Conservation (phyloP, 2,113 vertebrate species). For the Lethenteron reissneri region DNA sequence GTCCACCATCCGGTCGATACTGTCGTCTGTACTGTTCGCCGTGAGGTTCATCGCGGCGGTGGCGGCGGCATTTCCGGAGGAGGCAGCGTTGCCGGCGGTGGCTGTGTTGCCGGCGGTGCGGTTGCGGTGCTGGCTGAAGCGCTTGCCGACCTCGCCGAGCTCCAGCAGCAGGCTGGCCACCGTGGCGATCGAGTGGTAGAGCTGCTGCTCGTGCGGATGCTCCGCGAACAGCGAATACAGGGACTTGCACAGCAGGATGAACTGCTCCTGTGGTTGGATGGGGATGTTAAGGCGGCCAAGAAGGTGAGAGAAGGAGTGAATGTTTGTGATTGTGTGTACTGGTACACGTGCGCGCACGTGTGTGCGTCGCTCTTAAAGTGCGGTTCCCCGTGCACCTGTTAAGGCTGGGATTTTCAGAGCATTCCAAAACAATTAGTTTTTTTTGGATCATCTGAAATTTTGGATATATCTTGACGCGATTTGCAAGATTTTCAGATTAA, state of each 20-base stretch:
- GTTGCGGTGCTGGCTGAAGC: conserved; percentile 31
- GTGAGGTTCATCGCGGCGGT: too few relatives aligned
- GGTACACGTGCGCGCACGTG: background rate
- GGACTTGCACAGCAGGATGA: conserved; percentile 89
- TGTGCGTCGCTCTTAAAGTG: background rate
- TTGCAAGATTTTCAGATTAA: too few relatives aligned
- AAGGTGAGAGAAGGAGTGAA: background rate
- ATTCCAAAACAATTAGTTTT: background rate
- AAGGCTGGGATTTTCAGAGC: too few relatives aligned
- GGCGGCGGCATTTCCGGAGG: too few relatives aligned
- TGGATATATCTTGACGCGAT: too few relatives aligned
- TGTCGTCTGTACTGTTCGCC: background rate
- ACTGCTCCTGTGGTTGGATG: conserved; percentile 46
- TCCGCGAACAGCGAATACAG: conserved; percentile 97
- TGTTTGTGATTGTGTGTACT: background rate
- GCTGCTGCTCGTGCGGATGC: conserved; percentile 51
- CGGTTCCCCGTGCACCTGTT: too few relatives aligned
- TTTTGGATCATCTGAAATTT: too few relatives aligned
- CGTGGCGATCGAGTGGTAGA: conserved; percentile 84
- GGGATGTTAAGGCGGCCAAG: background rate
- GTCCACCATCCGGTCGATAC: background rate
- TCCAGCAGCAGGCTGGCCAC: conserved; percentile 74
- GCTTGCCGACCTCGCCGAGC: conserved; percentile 85
- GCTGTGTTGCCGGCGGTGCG: conserved; percentile 22
- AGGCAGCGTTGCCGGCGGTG: conserved; percentile 8